A percentile compares a stretch with the other conserved stretches of the same genome.
Conservation (phyloP, 2,797 vertebrate species). For the Tarsius wallacei region DNA sequence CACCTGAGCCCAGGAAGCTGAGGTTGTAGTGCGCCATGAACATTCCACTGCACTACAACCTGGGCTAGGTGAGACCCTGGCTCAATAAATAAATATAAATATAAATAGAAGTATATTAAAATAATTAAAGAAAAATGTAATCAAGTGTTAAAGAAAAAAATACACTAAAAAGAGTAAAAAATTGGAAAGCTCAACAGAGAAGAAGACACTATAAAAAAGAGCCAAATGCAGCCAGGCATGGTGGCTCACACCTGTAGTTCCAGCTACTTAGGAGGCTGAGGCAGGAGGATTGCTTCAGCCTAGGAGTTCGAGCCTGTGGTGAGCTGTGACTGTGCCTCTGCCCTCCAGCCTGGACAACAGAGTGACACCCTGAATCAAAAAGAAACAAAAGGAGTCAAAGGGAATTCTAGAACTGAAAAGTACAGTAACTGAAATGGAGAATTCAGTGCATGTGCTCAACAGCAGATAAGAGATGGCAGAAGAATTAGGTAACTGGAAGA, state of each 20-base stretch:
- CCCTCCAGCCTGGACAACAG: too few species aligned
- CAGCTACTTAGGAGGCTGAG: too few species aligned
- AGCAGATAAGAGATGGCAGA: background rate
- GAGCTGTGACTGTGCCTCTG: too few species aligned
- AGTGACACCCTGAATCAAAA: too few species aligned
- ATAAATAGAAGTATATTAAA: background rate
- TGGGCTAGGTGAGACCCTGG: background rate
- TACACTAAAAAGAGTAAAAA: slow-evolving; percentile 6
- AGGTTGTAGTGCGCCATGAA: too few species aligned
- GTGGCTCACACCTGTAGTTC: too few species aligned
- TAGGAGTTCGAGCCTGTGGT: too few species aligned
- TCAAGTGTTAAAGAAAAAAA: background rate
- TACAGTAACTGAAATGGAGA: background rate
- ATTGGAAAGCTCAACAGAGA: background rate
- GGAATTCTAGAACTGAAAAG: background rate
- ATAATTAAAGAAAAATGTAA: background rate
- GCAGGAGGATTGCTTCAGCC: too few species aligned
- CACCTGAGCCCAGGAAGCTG: too few species aligned
- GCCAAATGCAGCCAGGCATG: background rate
- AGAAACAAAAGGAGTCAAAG: background rate
- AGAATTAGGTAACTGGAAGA: background rate
- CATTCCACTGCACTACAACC: too few species aligned
- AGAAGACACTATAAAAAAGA: background rate
- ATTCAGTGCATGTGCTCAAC: background rate
- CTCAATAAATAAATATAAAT: background rate